Base-by-base conservation (phyloP, 1,140 invertebrate genomes). In the Ips typographus region DNA sequence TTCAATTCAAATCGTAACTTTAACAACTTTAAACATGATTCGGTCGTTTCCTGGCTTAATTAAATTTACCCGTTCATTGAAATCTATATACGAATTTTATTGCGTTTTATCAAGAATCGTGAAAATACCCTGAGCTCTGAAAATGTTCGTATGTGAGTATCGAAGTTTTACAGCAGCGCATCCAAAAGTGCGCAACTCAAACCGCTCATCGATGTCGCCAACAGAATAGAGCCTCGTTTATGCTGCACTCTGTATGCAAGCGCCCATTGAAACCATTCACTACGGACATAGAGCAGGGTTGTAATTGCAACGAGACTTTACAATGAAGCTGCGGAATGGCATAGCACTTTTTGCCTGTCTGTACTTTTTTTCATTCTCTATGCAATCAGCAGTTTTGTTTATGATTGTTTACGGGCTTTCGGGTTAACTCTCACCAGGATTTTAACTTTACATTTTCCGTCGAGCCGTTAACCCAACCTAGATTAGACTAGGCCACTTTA, bases 171-270 rank as follows among this genome's bases (percentile, higher is more conserved):
- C 22, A 22, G 22, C 22, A 22, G 22, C 22, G 22, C 22, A 22
- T 22, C 22, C 22, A 22, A 22, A 22, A 22, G 22, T 22, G 52
- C 52, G 52, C 52, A 55, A 36, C 52, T 5, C 6, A 5, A 6
- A 59, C 57, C 2, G 57, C 57, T 38, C 57, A 59, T 40, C 57
- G n/a, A 8, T 4, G 37, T 40, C 61, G n/a, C 53, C 63, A 57
- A 47, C 63, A 57, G 63, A 57, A 57, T 57, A 57, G 63, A 56
- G 63, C 52, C 63, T 65, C 63, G 64, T 70, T 72, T 72, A 70
- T 70, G 51, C 41, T 69, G 68, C 68, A 65, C 65, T 70, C 65
- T 71, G 62, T 71, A 73, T 73, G 61, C 65, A 68, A 67, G 60
- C 47, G 65, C 44, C 53, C 65, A 69, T 73, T 73, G 65, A 56